Base-by-base conservation (phyloP, 2,888 invertebrate genomes). In the Junonia oenone region DNA sequence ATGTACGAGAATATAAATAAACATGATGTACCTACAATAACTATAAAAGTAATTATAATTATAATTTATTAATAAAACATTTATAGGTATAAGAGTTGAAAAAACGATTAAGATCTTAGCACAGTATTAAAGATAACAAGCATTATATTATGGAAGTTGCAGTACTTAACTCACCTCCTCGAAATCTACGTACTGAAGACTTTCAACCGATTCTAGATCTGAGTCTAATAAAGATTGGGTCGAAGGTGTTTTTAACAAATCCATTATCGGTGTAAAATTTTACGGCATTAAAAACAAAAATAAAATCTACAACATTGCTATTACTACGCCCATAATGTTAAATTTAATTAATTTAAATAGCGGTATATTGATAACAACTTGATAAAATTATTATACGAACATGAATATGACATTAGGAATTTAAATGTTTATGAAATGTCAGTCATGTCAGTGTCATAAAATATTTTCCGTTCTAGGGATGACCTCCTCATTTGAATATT, bases 171-270 rank as follows among this genome's bases (percentile, higher is more conserved):
- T 26, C 81, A 94, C 94, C 90, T 94, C 94, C 74, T 94, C 94
- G 62, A 94, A 92, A 76, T 94, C 94, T 65, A 94, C 83, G 75
- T 92, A 93, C 59, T 93, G 86, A 62, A 94, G 87, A 76, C 94
- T 94, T 70, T 93, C 94, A 52, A 93, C 92, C 46, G 94, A 94
- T 65, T 93, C 94, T 59, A 93, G 86, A 73, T 94, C 93, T 35
- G 92, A 92, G 73, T 91, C 92, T 67, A 94, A 70, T 63, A 93
- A 73, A n/a, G 93, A 93, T 66, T 92, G 92, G 46, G 86, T 74
- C 22, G 90, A 90, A 13, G 89, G 84, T 52, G 90, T 81, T 75
- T 89, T 89, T 55, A 87, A 67, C 61, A 88, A 76, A 75, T 88
- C 88, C 89, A 90, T 88, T 31, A 29, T 52, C 15, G 15, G 3